Base-by-base conservation (phyloP, 2,113 vertebrate species). In the Cardinalis cardinalis region DNA sequence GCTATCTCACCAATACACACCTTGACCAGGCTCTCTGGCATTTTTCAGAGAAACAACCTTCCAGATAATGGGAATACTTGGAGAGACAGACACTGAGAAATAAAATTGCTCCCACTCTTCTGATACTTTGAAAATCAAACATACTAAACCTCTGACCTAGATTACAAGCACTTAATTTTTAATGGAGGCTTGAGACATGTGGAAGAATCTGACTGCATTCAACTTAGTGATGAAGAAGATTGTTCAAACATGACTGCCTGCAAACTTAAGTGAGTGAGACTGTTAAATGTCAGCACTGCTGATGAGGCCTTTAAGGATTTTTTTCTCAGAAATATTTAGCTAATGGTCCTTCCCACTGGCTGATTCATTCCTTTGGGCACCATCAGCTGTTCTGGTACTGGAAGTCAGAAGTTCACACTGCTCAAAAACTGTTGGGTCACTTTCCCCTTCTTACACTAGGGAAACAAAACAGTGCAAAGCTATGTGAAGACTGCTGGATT, bases 281-380 rank as follows among this genome's bases (percentile, higher is more conserved):
- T 2, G 6, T 58, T 84, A 82, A 81, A 92, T 53, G 55, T 46
- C 74, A 90, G 32, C 41, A 84, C 46, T 74, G 44, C 12, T 94
- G 72, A 82, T 71, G 60, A 70, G 36, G 53, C 16, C 44, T 81
- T 81, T 60, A 90, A 74, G 32, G 61, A 82, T 16, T 78, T 23
- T 89, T 89, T 90, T 88, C 61, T 71, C 53, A 82, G 77, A 72
- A 92, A 78, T 74, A 72, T 44, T 81, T 75, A 82, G 32, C 32
- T 82, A 46, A 72, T 73, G 26, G 40, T 65, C 52, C 19, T 80
- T 91, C 69, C 55, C 20, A 46, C 28, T 51, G 53, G 8, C 31
- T 89, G 81, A 75, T 12, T 60, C 49, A 89, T 78, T 59, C 41
- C 66, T 87, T 60, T 65, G 43, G 38, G 32, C 18, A 69, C 11